A percentile compares a stretch with the other conserved stretches of the same genome.
Conservation (phyloP, 2,888 invertebrate species). For the Lobophora halterata region DNA sequence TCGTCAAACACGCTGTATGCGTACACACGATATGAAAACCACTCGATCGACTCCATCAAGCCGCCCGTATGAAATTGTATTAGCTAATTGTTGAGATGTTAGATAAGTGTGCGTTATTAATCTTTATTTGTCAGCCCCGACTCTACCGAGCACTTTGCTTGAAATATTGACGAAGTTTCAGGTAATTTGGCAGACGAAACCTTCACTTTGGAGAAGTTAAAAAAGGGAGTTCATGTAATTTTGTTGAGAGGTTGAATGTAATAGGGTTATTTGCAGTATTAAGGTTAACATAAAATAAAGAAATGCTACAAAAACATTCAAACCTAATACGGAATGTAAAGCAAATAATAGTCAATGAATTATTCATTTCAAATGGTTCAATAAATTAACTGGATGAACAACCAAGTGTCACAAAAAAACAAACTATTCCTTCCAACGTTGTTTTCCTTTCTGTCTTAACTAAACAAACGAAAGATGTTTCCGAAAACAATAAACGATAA, state of each 20-base stretch:
- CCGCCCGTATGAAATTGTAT: slow-evolving; percentile 40
- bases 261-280: no score
- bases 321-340: neutral
- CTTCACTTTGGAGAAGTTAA: slow-evolving; percentile 15
- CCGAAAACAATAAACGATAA: slow-evolving; percentile 33
- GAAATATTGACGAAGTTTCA: slow-evolving; percentile 32
- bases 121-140: slow-evolving; percentile 40
- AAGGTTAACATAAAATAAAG: no score
- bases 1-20: slow-evolving; percentile 8
- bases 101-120: slow-evolving; percentile 47
- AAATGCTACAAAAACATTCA: no score
- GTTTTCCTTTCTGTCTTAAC: slow-evolving; percentile 20
- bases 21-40: slow-evolving; percentile 1
- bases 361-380: slow-evolving; percentile 4
- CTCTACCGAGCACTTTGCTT: slow-evolving; percentile 8
- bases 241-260: slow-evolving; percentile 19
- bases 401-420: slow-evolving; percentile 17
- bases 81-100: slow-evolving; percentile 53
- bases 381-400: slow-evolving; percentile 10
- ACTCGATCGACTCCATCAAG: slow-evolving; percentile 6
- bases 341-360: neutral
- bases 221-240: slow-evolving; percentile 19
- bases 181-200: slow-evolving; percentile 25
- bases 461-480: slow-evolving; percentile 30
- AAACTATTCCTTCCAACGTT: slow-evolving; percentile 18